Evolutionary conservation across 2,797 vertebrate species (phyloP).

Genomic region (Geotrypetes seraphini): DNA sequence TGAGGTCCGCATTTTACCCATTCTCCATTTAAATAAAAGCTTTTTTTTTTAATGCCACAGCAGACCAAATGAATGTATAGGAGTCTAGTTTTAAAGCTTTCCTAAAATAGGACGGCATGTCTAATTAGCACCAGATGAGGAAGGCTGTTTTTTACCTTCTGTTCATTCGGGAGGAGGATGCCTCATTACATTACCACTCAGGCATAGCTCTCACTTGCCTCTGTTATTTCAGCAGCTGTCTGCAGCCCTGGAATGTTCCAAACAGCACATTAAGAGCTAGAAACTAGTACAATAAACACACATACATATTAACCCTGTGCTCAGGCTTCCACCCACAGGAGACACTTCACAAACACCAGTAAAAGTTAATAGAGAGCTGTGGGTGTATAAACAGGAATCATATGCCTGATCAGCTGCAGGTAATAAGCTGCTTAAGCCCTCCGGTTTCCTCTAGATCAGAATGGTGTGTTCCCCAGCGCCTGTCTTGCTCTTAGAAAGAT

Average conservation of each 20-base stretch:
- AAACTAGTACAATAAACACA: neutral
- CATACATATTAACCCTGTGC: slow-evolving; percentile 4
- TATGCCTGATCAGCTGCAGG: slow-evolving; percentile 21
- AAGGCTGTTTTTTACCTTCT: slow-evolving; percentile 4
- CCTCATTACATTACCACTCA: neutral
- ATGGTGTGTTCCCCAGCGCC: slow-evolving; percentile 15
- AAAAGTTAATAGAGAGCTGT: slow-evolving; percentile 10
- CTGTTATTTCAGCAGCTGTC: neutral
- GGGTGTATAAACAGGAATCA: neutral
- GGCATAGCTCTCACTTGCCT: slow-evolving; percentile 9
- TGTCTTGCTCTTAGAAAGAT: neutral
- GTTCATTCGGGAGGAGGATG: neutral
- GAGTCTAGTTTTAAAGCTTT: slow-evolving; percentile 4
- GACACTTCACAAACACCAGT: slow-evolving; percentile 7
- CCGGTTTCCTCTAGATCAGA: slow-evolving; percentile 22
- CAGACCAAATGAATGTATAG: slow-evolving; percentile 5
- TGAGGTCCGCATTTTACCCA: no score
- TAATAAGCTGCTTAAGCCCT: slow-evolving; percentile 16
- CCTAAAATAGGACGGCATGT: neutral
- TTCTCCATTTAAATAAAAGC: no score
- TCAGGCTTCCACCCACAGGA: neutral
- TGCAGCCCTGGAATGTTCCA: neutral
- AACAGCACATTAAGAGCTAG: neutral
- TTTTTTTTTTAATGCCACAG: no score
- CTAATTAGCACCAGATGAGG: slow-evolving; percentile 16